Conservation (phyloP, 2,888 invertebrate species). For the Trichacis sp. region DNA sequence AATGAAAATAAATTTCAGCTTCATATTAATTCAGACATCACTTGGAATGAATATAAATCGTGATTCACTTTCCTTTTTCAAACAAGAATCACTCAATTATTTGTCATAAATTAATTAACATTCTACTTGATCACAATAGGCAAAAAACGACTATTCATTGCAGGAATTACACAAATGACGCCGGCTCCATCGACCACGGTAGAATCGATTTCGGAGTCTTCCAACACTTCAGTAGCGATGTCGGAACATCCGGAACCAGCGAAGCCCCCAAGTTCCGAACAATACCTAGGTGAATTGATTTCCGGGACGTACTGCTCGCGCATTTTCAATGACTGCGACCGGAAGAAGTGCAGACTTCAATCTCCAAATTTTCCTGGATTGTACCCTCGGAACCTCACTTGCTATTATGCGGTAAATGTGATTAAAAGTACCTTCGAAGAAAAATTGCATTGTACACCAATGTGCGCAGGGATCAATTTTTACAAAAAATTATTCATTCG, state of each 20-base stretch:
- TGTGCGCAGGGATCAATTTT: too few relatives aligned
- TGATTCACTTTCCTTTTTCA: too few relatives aligned
- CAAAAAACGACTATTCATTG: slow-evolving; percentile 16
- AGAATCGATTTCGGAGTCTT: slow-evolving; percentile 51
- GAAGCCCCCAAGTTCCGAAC: slow-evolving; percentile 69
- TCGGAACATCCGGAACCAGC: slow-evolving; percentile 62
- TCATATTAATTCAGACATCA: too few relatives aligned
- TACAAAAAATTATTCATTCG: too few relatives aligned
- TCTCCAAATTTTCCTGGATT: slow-evolving; percentile 94
- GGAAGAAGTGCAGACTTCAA: slow-evolving; percentile 88
- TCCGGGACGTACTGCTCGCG: slow-evolving; percentile 92
- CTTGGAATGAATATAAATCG: too few relatives aligned
- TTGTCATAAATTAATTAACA: too few relatives aligned
- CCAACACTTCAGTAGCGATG: slow-evolving; percentile 59
- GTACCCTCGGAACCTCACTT: slow-evolving; percentile 93
- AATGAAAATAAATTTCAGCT: too few relatives aligned
- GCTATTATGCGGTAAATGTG: slow-evolving; percentile 86
- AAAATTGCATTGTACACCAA: too few relatives aligned
- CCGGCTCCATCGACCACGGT: slow-evolving; percentile 49
- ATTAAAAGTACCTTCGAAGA: too few relatives aligned
- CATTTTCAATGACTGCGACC: slow-evolving; percentile 93
- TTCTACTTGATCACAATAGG: too few relatives aligned
- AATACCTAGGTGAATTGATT: slow-evolving; percentile 88
- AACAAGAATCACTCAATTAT: too few relatives aligned
- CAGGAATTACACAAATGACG: slow-evolving; percentile 56